Percentiles rank a stretch among this genome's conserved stretches.
phyloP scores from a whole-genome alignment of 2,888 invertebrate species.

The Julus scandinavius region DNA sequence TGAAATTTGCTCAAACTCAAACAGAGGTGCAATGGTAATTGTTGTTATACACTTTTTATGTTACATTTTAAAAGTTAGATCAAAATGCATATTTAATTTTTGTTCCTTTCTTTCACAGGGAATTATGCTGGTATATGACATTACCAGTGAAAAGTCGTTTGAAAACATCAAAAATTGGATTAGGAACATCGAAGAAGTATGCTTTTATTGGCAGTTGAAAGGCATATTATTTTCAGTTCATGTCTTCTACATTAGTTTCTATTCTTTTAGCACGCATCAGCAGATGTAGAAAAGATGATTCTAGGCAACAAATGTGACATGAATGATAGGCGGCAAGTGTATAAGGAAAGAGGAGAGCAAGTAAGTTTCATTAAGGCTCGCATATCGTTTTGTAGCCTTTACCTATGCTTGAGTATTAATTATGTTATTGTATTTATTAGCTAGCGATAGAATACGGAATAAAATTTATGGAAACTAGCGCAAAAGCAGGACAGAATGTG shows the following conservation, averaged over 20 bases:
- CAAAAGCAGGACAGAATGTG: slow-evolving; percentile 97
- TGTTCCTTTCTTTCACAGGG: slow-evolving; percentile 70
- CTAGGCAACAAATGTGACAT: slow-evolving; percentile 99
- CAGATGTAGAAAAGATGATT: slow-evolving; percentile 99
- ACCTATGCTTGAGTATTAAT: not conserved
- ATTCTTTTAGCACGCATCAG: slow-evolving; percentile 82
- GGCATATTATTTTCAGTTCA: slow-evolving; percentile 33
- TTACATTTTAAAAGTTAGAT: not conserved
- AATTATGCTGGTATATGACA: slow-evolving; percentile 99
- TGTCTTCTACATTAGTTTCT: slow-evolving; percentile 47
- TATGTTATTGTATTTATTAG: slow-evolving; percentile 68
- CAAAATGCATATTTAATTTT: not conserved
- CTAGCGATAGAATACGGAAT: slow-evolving; percentile 98
- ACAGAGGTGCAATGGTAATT: slow-evolving; percentile 86
- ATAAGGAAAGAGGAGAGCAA: slow-evolving; percentile 92
- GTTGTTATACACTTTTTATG: not conserved
- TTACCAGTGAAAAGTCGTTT: slow-evolving; percentile 98
- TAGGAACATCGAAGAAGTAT: slow-evolving; percentile 92
- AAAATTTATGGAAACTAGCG: slow-evolving; percentile 99
- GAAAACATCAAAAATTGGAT: slow-evolving; percentile 99
- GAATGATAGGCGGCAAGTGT: slow-evolving; percentile 93
- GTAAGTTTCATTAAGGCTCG: slow-evolving; percentile 60
- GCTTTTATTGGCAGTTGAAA: not conserved
- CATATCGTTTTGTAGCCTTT: not conserved
- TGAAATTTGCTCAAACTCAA: not conserved